A percentile compares a stretch with the other conserved stretches of the same genome.
Conservation (phyloP, 2,888 invertebrate genomes). For the Halictus quadricinctus region DNA sequence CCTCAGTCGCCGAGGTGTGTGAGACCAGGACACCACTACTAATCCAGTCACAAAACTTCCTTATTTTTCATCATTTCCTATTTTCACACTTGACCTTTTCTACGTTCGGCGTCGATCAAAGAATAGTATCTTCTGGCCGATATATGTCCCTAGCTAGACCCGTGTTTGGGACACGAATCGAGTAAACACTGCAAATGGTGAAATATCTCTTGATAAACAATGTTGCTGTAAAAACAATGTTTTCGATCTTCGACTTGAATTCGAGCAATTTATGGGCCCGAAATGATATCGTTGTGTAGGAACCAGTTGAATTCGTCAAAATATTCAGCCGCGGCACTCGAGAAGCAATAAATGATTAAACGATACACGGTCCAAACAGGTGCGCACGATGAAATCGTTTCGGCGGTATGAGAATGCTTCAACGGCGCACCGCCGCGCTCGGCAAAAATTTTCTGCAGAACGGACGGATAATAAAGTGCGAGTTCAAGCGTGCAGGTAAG, state of each 20-base stretch:
- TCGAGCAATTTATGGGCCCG: background rate
- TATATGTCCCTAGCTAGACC: too few relatives aligned
- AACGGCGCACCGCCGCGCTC: background rate
- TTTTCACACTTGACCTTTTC: too few relatives aligned
- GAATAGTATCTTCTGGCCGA: too few relatives aligned
- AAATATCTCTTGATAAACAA: background rate
- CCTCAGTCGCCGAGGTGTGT: too few relatives aligned
- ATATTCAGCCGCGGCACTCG: background rate
- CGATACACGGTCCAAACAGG: background rate
- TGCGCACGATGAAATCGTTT: background rate
- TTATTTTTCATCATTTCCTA: too few relatives aligned
- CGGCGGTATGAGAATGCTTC: background rate
- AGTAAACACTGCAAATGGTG: background rate
- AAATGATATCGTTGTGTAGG: background rate
- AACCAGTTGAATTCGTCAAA: background rate
- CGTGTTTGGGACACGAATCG: too few relatives aligned
- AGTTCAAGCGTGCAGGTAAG: conserved; percentile 11
- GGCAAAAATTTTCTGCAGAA: background rate
- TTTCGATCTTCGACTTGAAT: background rate
- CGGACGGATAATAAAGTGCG: background rate
- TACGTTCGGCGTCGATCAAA: too few relatives aligned
- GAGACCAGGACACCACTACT: too few relatives aligned
- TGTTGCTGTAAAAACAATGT: background rate
- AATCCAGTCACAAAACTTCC: too few relatives aligned
- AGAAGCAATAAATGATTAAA: background rate